Evolutionary conservation across 2,797 vertebrate genomes (phyloP), one percentile per base, ranked within the genome.

Genomic region (Characodon lateralis): DNA sequence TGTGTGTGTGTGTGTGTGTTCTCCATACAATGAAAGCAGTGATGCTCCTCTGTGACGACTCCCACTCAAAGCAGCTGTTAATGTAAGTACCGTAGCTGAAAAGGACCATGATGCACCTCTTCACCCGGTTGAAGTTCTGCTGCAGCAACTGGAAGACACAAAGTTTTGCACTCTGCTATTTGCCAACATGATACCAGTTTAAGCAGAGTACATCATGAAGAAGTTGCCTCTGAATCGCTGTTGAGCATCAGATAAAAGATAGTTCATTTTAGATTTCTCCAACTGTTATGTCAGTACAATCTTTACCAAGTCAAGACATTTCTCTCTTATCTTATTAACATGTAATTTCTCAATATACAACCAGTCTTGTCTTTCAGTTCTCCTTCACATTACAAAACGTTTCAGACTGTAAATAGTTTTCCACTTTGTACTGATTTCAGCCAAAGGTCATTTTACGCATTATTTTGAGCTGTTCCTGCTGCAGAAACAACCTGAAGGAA

Each of bases 51-150:
- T 96, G 95, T 22, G 96, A 94, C 56, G 96, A 98, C 88, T 97
- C 96, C 97, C 97, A 98, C 48, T 97, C 96, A 73, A 98, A 97
- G 94, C 97, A 98, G 93, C 97, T 97, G 93, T 96, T 98, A 83
- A 98, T 84, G 78, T 95, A 98, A 73, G 93, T 95, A 3, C 96
- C 96, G 0, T 95, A 93, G 78, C 94, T 96, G 73, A 98, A 88
- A 5, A 98, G 95, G 55, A 96, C 96, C 96, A 97, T 96, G 93
- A 97, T 72, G 90, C 96, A 97, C 43, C 94, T 94, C 89, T 97
- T 98, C 87, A 95, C 96, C 13, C 97, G 95, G 89, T 96, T 94
- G 56, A 97, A 97, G 91, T 98, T 98, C 91, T 96, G 96, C 82
- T 96, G 93, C 28, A 98, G 93, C 76, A 98, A 73, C 97, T 98